A percentile compares a stretch with the other conserved stretches of the same genome.
These are phyloP conservation scores for Epizoanthus ramosus DNA, from an alignment of 92 coral and sea anemone genomes.

Conservation along the genomic window DNA sequence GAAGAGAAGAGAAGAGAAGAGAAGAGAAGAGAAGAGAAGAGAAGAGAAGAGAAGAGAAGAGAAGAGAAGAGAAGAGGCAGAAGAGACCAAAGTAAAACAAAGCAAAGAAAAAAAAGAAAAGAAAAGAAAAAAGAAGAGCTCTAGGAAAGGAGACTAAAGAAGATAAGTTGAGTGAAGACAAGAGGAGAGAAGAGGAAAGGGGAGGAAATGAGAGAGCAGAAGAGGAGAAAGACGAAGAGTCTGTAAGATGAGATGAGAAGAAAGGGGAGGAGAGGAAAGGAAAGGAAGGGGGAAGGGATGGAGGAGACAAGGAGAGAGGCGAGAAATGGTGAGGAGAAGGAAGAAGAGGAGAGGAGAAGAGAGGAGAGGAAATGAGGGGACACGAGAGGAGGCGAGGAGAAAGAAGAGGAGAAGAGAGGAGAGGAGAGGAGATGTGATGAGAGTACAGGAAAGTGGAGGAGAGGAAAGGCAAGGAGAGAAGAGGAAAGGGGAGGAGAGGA, in stretches of 20 bases:
- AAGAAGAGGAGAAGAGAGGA: neutral
- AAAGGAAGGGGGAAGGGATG: no score
- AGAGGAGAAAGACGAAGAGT: no score
- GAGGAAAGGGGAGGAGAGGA: neutral
- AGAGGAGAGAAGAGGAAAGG: neutral
- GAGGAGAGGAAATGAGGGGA: neutral
- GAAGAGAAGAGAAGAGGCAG: neutral
- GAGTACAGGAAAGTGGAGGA: no score
- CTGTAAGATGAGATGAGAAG: neutral
- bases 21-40: neutral
- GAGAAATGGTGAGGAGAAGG: no score
- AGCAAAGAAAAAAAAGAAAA: neutral
- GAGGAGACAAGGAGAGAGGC: neutral
- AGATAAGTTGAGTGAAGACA: neutral
- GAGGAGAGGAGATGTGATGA: no score
- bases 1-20: neutral
- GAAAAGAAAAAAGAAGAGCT: neutral
- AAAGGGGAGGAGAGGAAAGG: neutral
- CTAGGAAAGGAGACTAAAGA: neutral
- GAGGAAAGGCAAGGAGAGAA: neutral
- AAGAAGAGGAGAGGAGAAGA: neutral
- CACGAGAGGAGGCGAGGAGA: neutral
- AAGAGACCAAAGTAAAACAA: no score
- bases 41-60: neutral
- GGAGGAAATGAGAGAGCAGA: neutral